A percentile compares a stretch with the other conserved stretches of the same genome.
phyloP scores from a whole-genome alignment of 2,113 vertebrate genomes.

The Pteruthius melanotis region DNA sequence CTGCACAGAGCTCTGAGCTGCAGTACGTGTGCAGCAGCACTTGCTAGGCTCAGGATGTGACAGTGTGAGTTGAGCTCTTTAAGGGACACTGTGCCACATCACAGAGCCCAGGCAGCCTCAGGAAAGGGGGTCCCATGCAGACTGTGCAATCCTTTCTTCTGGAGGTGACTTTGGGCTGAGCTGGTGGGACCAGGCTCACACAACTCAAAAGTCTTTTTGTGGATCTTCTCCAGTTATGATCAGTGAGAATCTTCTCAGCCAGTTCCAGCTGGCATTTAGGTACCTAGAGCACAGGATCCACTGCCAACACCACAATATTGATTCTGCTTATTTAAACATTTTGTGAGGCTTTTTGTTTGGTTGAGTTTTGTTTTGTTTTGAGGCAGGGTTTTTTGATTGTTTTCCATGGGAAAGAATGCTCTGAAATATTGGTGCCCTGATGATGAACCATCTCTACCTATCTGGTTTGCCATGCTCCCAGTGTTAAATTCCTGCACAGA shows the following conservation, averaged over 20 bases:
- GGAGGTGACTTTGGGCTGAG: background rate
- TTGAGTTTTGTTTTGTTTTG: background rate
- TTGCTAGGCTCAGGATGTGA: background rate
- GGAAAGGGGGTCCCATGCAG: background rate
- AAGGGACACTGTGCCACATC: background rate
- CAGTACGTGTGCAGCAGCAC: background rate
- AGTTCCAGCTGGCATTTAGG: background rate
- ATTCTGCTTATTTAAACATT: background rate
- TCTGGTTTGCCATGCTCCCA: background rate
- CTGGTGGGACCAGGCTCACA: background rate
- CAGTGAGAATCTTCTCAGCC: background rate
- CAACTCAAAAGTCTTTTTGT: background rate
- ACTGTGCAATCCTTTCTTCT: background rate
- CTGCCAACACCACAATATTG: background rate
- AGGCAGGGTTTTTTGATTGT: accelerated
- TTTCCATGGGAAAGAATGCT: background rate
- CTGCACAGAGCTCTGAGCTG: background rate
- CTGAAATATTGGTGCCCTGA: background rate
- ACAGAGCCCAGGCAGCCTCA: background rate
- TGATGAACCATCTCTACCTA: background rate
- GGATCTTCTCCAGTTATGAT: background rate
- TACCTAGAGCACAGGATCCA: background rate
- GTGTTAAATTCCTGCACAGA: background rate
- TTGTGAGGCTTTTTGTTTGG: background rate
- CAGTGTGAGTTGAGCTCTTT: background rate